Evolutionary conservation across 2,888 invertebrate species (phyloP), one percentile per base, ranked within the genome.

Genomic region (Nasonia oneida): DNA sequence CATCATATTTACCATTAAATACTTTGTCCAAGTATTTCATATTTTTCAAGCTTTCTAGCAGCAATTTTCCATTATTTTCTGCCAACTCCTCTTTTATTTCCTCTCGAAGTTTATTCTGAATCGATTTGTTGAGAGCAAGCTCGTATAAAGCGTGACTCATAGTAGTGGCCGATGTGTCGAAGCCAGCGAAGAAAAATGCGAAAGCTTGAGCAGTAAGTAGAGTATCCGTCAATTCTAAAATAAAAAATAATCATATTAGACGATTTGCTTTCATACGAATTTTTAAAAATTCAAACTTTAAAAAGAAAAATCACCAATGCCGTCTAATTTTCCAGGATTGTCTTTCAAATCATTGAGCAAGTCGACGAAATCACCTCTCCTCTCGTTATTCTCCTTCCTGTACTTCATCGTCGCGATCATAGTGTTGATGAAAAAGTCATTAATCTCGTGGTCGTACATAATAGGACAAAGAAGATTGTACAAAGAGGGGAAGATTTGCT

Each of bases 101-200:
- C 14, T 90, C 81, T n/a, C 91, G 89, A 33, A 94, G 88, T 83
- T 90, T 91, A 10, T 93, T 91, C 87, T 94, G 94, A n/a, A 93
- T 89, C 2, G 91, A 89, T 5, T 90, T 93, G 88, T 94, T 91
- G 2, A 92, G 86, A 0, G 94, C 94, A 23, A 94, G 90, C 87
- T 93, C 92, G 87, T 94, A 94, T 12, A 94, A 89, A 39, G 92
- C 91, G 86, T 94, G 93, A 78, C 93, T 93, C 77, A 94, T 91
- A 0, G 94, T 93, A 1, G 93, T 91, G 0, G 94, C 93, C 0
- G 94, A 94, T 0, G 94, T 94, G 88, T 94, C 94, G 86, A 94
- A 94, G 12, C 94, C 94, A 70, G 94, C 94, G 64, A 93, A 73
- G 84, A 94, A 93, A 88, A 94, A 94, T 18, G 94, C 91, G 70